Base-by-base conservation (phyloP, 2,888 invertebrate genomes). In the Napeogenes sylphis region DNA sequence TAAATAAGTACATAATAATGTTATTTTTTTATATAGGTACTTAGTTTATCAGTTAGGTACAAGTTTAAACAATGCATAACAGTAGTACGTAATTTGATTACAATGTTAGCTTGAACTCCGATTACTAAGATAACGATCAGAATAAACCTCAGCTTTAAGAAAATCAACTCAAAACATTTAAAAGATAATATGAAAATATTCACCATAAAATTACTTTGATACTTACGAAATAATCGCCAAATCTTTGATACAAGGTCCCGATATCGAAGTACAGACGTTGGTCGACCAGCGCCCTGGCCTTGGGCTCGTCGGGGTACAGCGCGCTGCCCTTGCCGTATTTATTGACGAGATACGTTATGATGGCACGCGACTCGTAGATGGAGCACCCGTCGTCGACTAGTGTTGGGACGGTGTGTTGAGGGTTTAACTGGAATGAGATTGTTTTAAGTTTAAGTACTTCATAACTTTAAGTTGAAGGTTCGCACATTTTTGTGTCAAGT, bases 291-390 rank as follows among this genome's bases (percentile, higher is more conserved):
- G 95, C 97, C 47, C 96, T 92, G 71, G 93, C 93, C 76, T 94
- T 93, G 6, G 95, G 93, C 72, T 96, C 95, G 75, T 94, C 95
- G 3, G 97, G 97, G 81, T 94, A 94, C 51, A 97, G 85, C 0
- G 92, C 87, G 75, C 94, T 95, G 73, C 94, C 93, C 81, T 95
- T 95, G 62, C 94, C 95, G 80, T 97, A 97, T 76, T 95, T 94
- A 84, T 94, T 94, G 45, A 92, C 94, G 77, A 97, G 91, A 84
- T 97, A 97, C 1, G 92, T 91, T 82, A 94, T 92, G 79, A 97
- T 97, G 68, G 96, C 95, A 55, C 96, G 94, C 57, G 97, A 97
- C 87, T 98, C 97, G 93, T 94, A 95, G 65, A 98, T 82, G 8
- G 92, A 84, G 77, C 96, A 94, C 0, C 95, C 97, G 75, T 95